These are phyloP conservation scores for Acomys russatus DNA, from an alignment of 2,797 vertebrate genomes.

Conservation along the genomic window DNA sequence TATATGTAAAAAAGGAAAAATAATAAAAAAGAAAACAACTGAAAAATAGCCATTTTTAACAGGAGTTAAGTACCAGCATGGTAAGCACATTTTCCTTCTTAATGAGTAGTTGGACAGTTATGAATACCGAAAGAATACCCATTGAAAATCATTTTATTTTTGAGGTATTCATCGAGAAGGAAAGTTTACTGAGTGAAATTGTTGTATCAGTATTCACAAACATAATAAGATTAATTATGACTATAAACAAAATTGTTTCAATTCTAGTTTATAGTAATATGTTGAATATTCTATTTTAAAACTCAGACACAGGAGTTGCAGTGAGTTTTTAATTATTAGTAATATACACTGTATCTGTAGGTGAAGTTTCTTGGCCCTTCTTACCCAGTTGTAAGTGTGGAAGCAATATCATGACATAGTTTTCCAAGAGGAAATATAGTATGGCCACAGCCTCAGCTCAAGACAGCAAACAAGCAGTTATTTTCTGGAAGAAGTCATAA, in stretches of 20 bases:
- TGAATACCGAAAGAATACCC: conserved; percentile 5
- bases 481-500: background rate
- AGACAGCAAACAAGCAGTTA: background rate
- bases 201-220: background rate
- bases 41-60: no score
- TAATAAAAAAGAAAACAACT: no score
- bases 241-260: background rate
- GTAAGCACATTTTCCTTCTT: no score
- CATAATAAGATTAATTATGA: background rate
- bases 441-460: background rate
- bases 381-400: background rate
- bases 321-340: background rate
- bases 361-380: background rate
- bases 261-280: background rate
- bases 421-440: conserved; percentile 53
- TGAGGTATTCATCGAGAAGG: background rate
- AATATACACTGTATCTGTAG: background rate
- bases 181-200: background rate
- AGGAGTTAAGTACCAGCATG: no score
- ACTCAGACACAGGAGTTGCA: background rate
- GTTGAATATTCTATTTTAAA: background rate
- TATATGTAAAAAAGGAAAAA: no score
- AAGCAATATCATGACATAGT: conserved; percentile 11
- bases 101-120: conserved; percentile 43
- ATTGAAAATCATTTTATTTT: conserved; percentile 44